phyloP scores from a whole-genome alignment of 2,113 vertebrate species.

The Eurystomus gularis region DNA sequence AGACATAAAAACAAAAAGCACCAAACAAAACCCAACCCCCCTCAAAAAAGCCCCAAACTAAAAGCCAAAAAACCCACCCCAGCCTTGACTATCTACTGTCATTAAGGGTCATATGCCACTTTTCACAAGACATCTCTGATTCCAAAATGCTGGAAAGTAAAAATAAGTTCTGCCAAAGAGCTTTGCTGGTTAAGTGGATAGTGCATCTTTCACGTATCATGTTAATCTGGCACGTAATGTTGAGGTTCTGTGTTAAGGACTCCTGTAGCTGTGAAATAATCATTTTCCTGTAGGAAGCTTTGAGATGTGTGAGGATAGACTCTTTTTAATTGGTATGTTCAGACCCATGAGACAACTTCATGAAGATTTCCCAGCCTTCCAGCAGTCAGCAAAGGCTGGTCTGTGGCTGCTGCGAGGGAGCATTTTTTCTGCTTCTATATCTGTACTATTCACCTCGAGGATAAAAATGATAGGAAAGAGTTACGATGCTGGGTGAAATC shows the following conservation, averaged over 20 bases:
- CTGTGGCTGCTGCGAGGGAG: background rate
- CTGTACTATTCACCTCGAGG: background rate
- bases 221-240: background rate
- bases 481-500: background rate
- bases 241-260: background rate
- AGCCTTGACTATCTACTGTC: background rate
- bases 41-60: background rate
- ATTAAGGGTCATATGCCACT: background rate
- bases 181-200: background rate
- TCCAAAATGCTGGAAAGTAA: background rate
- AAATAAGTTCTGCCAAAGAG: background rate
- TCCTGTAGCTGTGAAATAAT: background rate
- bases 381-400: background rate
- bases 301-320: background rate
- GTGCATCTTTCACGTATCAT: background rate
- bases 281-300: background rate
- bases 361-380: background rate
- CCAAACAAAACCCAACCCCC: background rate
- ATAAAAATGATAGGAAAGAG: background rate
- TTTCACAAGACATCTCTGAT: background rate
- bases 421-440: background rate
- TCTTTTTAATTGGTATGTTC: background rate
- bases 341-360: background rate
- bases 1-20: background rate
- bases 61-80: too few relatives aligned